Base-by-base conservation (phyloP, 1,140 invertebrate species). In the Pissodes strobi region DNA sequence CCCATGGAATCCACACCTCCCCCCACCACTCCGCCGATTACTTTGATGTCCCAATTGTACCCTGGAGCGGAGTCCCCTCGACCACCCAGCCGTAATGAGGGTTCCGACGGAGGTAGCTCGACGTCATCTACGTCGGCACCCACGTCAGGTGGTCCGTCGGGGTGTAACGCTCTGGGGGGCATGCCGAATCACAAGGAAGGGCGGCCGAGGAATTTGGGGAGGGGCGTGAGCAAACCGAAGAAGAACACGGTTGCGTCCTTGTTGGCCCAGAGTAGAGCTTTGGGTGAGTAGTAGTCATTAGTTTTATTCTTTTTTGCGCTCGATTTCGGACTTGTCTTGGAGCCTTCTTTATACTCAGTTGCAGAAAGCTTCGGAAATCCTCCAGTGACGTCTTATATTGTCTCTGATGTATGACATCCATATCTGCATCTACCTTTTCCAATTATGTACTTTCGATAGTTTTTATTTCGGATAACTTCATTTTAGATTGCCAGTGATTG, bases 161-260 rank as follows among this genome's bases (percentile, higher is more conserved):
- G 45, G 38, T 34, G 38, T 41, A 25, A 49, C 10, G 62, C 71
- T 78, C n/a, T 53, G 21, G 41, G 30, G 6, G 45, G 12, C 17
- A 8, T 64, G 18, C 77, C 78, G 15, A 78, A 82, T 63, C 76
- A 82, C 57, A 87, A 90, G 53, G 90, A 92, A 74, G 88, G 89
- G 2, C 76, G 90, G 25, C 90, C 90, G 0, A 82, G 91, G 10
- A 92, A 93, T 78, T 82, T 93, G 6, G 91, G 91, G 6, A 83
- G 90, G 2, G 91, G 91, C 0, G 89, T 92, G 2, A 92, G 90
- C 66, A 92, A 92, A 74, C 91, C 91, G 21, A 94, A 94, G 82
- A 94, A 94, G 80, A 94, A 94, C 73, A 94, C 92, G 0, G 92
- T 94, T 0, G 92, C 92, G 0, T 93, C 91, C 18, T 78, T 94